Conservation (phyloP, 2,113 vertebrate genomes). For the Vulpes ferrilata region DNA sequence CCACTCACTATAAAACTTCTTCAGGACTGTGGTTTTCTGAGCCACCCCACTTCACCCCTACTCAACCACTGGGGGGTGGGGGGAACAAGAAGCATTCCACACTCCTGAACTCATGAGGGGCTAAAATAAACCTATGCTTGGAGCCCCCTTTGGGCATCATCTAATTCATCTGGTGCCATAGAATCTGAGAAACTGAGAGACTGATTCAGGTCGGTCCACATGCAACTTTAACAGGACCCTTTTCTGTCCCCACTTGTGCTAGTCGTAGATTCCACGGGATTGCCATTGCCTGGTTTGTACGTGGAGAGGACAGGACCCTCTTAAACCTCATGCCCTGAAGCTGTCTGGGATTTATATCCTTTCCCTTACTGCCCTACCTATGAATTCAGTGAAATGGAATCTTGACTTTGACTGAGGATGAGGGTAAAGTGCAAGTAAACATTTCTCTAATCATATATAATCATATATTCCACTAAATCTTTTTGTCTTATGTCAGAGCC, state of each 20-base stretch:
- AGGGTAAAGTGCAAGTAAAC: background rate
- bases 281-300: background rate
- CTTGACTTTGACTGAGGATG: background rate
- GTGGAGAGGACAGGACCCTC: background rate
- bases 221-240: accelerated
- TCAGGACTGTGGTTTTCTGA: background rate
- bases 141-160: background rate
- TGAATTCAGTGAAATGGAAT: background rate
- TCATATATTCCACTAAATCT: background rate
- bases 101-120: background rate
- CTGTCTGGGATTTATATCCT: background rate
- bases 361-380: background rate
- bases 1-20: background rate
- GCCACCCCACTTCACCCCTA: no score
- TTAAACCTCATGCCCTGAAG: background rate
- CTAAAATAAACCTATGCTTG: background rate
- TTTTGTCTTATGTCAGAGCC: background rate
- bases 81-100: background rate
- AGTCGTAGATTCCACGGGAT: background rate
- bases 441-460: background rate
- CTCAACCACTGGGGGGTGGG: accelerated
- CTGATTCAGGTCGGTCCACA: background rate
- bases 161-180: background rate
- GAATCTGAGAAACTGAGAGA: background rate
- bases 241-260: background rate